Percentiles rank a stretch among this genome's conserved stretches.
Evolutionary conservation across 2,888 invertebrate genomes (phyloP).

Genomic region (Thereva unica): DNA sequence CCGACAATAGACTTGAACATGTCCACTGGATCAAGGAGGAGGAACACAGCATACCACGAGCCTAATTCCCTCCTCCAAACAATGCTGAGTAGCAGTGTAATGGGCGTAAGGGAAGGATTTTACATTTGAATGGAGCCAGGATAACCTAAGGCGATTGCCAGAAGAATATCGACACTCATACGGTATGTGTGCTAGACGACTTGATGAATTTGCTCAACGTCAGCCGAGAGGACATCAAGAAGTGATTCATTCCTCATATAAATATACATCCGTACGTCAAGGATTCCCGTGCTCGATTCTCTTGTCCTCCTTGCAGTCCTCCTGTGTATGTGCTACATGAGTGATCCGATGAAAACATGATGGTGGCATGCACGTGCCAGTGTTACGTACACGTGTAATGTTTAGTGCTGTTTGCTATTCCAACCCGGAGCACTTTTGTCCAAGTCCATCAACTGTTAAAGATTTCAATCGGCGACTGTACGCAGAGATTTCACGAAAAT

Average conservation of each 20-base stretch:
- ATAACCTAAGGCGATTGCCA: conserved; percentile 12
- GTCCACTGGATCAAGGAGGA: conserved; percentile 18
- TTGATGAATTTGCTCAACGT: conserved; percentile 12
- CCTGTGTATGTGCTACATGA: neutral
- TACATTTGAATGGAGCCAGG: neutral
- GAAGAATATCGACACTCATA: conserved; percentile 12
- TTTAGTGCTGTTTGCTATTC: conserved; percentile 27
- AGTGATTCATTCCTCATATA: conserved; percentile 21
- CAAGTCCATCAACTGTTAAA: conserved; percentile 36
- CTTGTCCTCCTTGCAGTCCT: neutral
- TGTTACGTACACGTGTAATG: conserved; percentile 22
- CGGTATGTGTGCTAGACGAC: conserved; percentile 7
- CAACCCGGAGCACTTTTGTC: conserved; percentile 20
- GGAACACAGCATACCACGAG: conserved; percentile 4
- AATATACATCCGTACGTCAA: too few species aligned
- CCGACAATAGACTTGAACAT: conserved; percentile 5
- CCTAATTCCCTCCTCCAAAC: conserved; percentile 29
- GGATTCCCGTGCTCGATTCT: neutral
- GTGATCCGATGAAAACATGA: conserved; percentile 34
- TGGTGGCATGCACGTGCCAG: conserved; percentile 28
- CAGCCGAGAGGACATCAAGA: neutral
- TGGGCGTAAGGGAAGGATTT: conserved; percentile 22
- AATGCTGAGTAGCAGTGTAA: conserved; percentile 13
- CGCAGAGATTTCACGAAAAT: conserved; percentile 20
- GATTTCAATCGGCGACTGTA: conserved; percentile 25